Conservation (phyloP, 2,888 invertebrate genomes). For the Alcis repandata region DNA sequence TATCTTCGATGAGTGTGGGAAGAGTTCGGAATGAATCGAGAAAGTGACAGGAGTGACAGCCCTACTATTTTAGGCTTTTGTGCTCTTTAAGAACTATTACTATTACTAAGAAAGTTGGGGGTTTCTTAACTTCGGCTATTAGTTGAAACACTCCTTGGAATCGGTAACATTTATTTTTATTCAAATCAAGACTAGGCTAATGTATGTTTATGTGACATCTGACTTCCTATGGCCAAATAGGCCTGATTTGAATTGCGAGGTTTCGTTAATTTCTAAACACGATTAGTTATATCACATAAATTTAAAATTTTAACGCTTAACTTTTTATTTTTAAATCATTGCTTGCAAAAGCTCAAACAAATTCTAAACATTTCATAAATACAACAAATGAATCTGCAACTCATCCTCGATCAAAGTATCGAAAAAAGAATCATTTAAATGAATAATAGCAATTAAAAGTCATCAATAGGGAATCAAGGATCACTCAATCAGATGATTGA, state of each 20-base stretch:
- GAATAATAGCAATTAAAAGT: slow-evolving; percentile 67
- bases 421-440: slow-evolving; percentile 43
- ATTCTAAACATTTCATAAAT: slow-evolving; percentile 10
- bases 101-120: too few species aligned
- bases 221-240: too few species aligned
- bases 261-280: too few species aligned
- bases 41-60: background rate
- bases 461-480: slow-evolving; percentile 62
- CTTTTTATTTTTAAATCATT: background rate
- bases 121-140: too few species aligned
- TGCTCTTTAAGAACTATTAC: too few species aligned
- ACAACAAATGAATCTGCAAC: slow-evolving; percentile 44
- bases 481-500: slow-evolving; percentile 57
- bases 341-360: slow-evolving; percentile 13
- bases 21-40: background rate
- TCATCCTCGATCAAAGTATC: slow-evolving; percentile 58
- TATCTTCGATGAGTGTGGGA: background rate
- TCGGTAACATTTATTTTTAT: too few species aligned
- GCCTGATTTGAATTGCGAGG: too few species aligned
- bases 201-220: too few species aligned
- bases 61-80: background rate
- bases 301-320: too few species aligned
- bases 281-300: too few species aligned
- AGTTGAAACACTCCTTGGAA: too few species aligned
- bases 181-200: too few species aligned